phyloP scores from a whole-genome alignment of 2,113 vertebrate genomes.

The Salvelinus fontinalis region DNA sequence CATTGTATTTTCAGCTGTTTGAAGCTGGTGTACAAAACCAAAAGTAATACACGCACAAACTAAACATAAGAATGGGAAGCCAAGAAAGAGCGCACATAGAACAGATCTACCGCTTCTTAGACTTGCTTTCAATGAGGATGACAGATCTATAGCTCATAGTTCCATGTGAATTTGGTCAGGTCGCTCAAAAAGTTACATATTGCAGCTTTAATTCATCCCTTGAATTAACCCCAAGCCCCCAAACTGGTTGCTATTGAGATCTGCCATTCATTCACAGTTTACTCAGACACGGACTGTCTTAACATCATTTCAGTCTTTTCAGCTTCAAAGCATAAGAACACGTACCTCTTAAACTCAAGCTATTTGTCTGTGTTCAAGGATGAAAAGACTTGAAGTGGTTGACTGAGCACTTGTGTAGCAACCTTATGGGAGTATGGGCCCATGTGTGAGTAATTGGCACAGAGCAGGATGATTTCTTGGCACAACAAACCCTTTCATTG shows the following conservation, averaged over 20 bases:
- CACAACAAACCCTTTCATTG: constrained; percentile 55
- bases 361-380: constrained; percentile 18
- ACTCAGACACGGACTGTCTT: background rate
- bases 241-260: background rate
- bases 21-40: too few relatives aligned
- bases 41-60: too few relatives aligned
- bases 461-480: constrained; percentile 56
- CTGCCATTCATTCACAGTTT: background rate
- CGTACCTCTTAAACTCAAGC: constrained; percentile 9
- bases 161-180: too few relatives aligned
- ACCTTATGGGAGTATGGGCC: constrained; percentile 29
- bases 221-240: too few relatives aligned
- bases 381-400: constrained; percentile 8
- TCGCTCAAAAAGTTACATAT: too few relatives aligned
- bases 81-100: too few relatives aligned
- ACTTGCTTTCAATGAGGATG: too few relatives aligned
- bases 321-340: background rate
- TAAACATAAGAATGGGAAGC: too few relatives aligned
- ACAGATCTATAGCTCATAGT: too few relatives aligned
- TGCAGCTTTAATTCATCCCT: too few relatives aligned
- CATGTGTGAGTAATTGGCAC: constrained; percentile 67
- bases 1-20: too few relatives aligned
- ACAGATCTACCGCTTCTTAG: too few relatives aligned
- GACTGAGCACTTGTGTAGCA: background rate
- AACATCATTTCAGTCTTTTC: background rate